A percentile compares a stretch with the other conserved stretches of the same genome.
Conservation (phyloP, 1,140 invertebrate genomes). For the Apocrypta bakeri region DNA sequence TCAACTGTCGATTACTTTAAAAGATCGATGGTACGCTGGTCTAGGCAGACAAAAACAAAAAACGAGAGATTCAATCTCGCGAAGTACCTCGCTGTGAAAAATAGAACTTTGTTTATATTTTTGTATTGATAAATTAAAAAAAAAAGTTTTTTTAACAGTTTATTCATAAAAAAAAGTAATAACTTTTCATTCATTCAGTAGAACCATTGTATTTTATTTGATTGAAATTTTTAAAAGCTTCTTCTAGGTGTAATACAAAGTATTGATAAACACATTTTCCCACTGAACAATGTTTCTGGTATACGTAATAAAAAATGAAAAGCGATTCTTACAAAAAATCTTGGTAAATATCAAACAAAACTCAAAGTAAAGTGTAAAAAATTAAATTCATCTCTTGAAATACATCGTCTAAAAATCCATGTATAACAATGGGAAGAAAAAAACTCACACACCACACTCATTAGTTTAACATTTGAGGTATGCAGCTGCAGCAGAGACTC, state of each 20-base stretch:
- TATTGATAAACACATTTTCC: too few species aligned
- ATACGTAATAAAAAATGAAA: too few species aligned
- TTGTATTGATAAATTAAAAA: too few species aligned
- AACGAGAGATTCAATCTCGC: constrained; percentile 25
- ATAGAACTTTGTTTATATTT: not conserved
- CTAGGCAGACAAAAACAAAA: constrained; percentile 8
- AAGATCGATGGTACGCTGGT: constrained; percentile 23
- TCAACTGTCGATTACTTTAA: constrained; percentile 31
- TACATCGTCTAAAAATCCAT: not conserved
- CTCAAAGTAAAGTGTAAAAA: too few species aligned
- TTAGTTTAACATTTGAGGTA: not conserved
- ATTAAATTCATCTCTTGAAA: too few species aligned
- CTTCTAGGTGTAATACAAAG: too few species aligned
- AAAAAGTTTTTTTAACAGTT: not conserved
- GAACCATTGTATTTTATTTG: too few species aligned
- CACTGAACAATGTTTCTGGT: too few species aligned
- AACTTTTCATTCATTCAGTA: too few species aligned
- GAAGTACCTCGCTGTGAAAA: constrained; percentile 15
- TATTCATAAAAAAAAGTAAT: not conserved
- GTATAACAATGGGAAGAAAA: not conserved
- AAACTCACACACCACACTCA: not conserved
- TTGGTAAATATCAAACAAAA: too few species aligned
- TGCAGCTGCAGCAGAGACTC: not conserved
- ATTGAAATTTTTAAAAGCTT: too few species aligned
- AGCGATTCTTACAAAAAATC: too few species aligned